Conservation (phyloP, 2,797 vertebrate genomes). For the Danio albolineatus region DNA sequence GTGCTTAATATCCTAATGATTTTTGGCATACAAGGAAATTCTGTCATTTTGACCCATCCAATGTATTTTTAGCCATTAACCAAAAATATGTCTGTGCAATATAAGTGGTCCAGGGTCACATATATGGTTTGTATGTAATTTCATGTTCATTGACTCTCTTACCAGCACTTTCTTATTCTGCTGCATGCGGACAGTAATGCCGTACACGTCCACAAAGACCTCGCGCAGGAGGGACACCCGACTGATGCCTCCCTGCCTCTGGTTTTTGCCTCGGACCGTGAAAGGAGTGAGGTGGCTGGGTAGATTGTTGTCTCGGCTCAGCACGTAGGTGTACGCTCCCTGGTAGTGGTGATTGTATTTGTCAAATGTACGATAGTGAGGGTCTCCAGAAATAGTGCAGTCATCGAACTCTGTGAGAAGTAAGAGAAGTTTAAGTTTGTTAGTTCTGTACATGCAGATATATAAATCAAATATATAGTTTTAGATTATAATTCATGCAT, state of each 20-base stretch:
- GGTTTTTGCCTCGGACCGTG: conserved; percentile 78
- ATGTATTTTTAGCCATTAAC: too few species aligned
- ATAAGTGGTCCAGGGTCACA: too few species aligned
- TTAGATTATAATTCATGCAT: too few species aligned
- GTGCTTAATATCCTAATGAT: too few species aligned
- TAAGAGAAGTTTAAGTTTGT: neutral
- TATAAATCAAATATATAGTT: too few species aligned
- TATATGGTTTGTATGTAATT: neutral
- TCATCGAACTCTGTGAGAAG: conserved; percentile 71
- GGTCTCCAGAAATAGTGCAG: conserved; percentile 83
- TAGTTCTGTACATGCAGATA: too few species aligned
- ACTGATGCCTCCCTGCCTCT: conserved; percentile 62
- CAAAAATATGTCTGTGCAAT: too few species aligned
- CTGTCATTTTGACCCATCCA: too few species aligned
- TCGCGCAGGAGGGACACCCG: conserved; percentile 78
- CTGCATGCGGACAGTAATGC: conserved; percentile 74
- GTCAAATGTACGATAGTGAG: conserved; percentile 84
- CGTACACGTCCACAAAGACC: conserved; percentile 76
- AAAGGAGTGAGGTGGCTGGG: conserved; percentile 62
- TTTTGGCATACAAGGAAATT: too few species aligned
- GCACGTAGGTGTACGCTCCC: conserved; percentile 80
- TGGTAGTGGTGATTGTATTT: conserved; percentile 79
- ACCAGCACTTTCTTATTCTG: conserved; percentile 78
- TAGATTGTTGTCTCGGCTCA: conserved; percentile 68
- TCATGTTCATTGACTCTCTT: conserved; percentile 45